Conservation (phyloP, 2,113 vertebrate genomes). For the Merops nubicus region DNA sequence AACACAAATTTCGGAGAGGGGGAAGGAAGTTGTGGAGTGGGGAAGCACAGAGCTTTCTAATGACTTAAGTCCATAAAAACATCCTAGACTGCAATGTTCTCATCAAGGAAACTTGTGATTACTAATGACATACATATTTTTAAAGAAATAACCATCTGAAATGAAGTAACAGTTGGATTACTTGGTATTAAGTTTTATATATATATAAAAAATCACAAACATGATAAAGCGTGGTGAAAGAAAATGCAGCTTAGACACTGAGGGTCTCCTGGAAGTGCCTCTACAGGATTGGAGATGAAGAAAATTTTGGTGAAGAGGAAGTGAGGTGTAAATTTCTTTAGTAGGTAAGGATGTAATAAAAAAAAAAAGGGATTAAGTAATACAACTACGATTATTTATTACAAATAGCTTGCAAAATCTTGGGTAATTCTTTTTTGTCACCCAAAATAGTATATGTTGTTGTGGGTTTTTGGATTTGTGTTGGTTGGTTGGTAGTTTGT, state of each 20-base stretch:
- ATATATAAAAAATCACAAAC: neutral
- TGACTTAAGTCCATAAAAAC: too few relatives aligned
- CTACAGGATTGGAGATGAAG: neutral
- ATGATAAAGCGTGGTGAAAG: neutral
- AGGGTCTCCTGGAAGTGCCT: neutral
- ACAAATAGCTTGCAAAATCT: neutral
- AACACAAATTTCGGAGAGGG: neutral
- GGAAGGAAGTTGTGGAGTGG: too few relatives aligned
- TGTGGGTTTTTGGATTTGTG: neutral
- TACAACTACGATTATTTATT: neutral
- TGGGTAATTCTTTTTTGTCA: neutral
- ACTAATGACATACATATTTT: neutral
- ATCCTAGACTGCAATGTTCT: neutral
- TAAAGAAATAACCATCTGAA: neutral
- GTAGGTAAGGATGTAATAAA: neutral
- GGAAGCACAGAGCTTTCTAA: too few relatives aligned
- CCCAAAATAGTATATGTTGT: neutral
- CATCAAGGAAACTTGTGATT: neutral
- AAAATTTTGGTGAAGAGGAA: neutral
- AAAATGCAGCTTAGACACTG: neutral
- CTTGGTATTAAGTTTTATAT: neutral
- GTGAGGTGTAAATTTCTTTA: neutral
- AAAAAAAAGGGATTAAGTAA: neutral
- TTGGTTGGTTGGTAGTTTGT: too few relatives aligned
- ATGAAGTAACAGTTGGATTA: neutral